Conservation (phyloP, 2,888 invertebrate species). For the Agrenia bidenticulata region DNA sequence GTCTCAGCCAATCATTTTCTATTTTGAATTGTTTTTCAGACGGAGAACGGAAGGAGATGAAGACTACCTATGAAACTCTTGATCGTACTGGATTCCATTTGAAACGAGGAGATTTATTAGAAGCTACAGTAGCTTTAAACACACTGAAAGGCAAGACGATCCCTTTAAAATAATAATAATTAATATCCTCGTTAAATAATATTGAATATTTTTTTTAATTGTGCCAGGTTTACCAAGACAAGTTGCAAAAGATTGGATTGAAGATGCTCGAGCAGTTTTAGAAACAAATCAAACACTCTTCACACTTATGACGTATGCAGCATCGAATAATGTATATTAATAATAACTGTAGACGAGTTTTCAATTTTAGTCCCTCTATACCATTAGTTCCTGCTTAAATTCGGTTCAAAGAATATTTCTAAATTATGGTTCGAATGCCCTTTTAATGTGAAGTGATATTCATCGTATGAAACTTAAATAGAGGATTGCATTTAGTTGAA, state of each 20-base stretch:
- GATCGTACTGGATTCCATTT: slow-evolving; percentile 40
- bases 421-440: too few relatives aligned
- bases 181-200: slow-evolving; percentile 1
- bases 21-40: slow-evolving; percentile 17
- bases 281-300: slow-evolving; percentile 50
- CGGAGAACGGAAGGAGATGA: slow-evolving; percentile 24
- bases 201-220: background rate
- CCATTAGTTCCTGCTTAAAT: too few relatives aligned
- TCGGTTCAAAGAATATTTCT: too few relatives aligned
- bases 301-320: slow-evolving; percentile 48
- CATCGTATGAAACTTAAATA: too few relatives aligned
- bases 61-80: slow-evolving; percentile 34
- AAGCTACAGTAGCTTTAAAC: slow-evolving; percentile 44
- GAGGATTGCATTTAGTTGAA: too few relatives aligned
- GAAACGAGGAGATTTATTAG: slow-evolving; percentile 42
- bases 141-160: slow-evolving; percentile 32
- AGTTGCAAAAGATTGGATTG: slow-evolving; percentile 46
- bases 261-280: slow-evolving; percentile 43
- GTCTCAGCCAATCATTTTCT: background rate
- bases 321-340: slow-evolving; percentile 36
- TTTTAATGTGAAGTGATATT: too few relatives aligned
- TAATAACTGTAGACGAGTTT: background rate
- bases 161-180: background rate
- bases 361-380: too few relatives aligned
- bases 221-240: slow-evolving; percentile 40